These are phyloP conservation scores for Campylorhamphus procurvoides DNA, from an alignment of 2,113 vertebrate genomes.

Conservation along the genomic window DNA sequence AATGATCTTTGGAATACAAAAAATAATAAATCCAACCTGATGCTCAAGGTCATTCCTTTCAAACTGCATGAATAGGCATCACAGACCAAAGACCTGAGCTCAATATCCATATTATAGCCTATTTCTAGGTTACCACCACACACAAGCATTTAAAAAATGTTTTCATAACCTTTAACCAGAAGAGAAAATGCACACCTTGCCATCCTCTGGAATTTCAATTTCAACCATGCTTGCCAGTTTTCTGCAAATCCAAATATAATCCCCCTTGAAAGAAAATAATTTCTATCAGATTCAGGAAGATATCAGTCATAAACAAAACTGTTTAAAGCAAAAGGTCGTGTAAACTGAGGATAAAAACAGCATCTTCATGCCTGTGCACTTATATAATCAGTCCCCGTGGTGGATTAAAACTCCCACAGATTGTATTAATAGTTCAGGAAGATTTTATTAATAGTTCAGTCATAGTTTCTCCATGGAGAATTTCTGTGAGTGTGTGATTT, in stretches of 20 bases:
- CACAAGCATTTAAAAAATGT: background rate
- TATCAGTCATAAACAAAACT: background rate
- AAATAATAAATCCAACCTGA: background rate
- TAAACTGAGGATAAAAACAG: background rate
- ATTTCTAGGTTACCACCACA: background rate
- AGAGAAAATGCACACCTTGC: background rate
- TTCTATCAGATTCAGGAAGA: background rate
- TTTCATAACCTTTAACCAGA: background rate
- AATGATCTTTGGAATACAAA: background rate
- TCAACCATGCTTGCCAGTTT: background rate
- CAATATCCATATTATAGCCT: background rate
- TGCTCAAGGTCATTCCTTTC: background rate
- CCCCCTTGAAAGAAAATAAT: background rate
- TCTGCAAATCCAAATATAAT: background rate
- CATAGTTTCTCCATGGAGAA: background rate
- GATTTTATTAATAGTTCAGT: constrained; percentile 43
- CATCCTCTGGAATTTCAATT: background rate
- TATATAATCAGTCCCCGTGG: background rate
- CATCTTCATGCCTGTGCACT: background rate
- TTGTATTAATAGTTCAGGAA: background rate
- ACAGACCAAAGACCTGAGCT: background rate
- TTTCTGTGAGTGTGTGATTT: background rate
- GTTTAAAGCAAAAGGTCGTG: background rate
- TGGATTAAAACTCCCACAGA: background rate
- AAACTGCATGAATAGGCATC: background rate